Evolutionary conservation across 1,140 invertebrate genomes (phyloP).

Genomic region (Saccostrea cuccullata): DNA sequence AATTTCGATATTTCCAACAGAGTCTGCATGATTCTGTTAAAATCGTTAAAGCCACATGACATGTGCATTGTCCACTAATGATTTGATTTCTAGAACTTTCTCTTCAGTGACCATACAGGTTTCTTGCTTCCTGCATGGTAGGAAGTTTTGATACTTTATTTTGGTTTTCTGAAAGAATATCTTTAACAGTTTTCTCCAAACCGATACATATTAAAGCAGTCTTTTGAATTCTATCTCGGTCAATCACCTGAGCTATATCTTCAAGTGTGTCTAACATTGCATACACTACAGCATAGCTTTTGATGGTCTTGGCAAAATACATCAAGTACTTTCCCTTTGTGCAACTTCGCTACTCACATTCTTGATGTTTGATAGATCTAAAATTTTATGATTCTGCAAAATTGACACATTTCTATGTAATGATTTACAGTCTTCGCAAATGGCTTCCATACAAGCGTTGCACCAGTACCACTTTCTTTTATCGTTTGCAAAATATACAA

Average conservation of each 20-base stretch:
- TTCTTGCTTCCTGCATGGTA: not conserved
- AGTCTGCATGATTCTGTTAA: too few species aligned
- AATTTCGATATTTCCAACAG: too few species aligned
- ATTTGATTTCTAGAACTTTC: not conserved
- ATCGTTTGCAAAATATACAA: too few species aligned
- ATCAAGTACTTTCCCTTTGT: too few species aligned
- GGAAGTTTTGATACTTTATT: not conserved
- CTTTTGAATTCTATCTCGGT: not conserved
- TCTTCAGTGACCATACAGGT: not conserved
- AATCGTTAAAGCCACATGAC: too few species aligned
- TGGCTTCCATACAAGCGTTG: too few species aligned
- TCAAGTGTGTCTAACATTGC: not conserved
- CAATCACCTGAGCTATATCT: not conserved
- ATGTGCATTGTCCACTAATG: not conserved
- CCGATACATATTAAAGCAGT: not conserved
- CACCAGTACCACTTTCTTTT: too few species aligned
- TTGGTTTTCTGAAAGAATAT: not conserved
- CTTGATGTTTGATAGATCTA: too few species aligned
- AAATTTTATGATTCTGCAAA: too few species aligned
- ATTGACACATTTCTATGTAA: too few species aligned
- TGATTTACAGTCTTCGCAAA: too few species aligned
- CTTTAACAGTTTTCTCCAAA: not conserved
- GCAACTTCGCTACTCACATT: too few species aligned
- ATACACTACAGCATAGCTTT: not conserved
- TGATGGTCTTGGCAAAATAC: not conserved